Evolutionary conservation across 2,113 vertebrate genomes (phyloP).

Genomic region (Alethe castanea): DNA sequence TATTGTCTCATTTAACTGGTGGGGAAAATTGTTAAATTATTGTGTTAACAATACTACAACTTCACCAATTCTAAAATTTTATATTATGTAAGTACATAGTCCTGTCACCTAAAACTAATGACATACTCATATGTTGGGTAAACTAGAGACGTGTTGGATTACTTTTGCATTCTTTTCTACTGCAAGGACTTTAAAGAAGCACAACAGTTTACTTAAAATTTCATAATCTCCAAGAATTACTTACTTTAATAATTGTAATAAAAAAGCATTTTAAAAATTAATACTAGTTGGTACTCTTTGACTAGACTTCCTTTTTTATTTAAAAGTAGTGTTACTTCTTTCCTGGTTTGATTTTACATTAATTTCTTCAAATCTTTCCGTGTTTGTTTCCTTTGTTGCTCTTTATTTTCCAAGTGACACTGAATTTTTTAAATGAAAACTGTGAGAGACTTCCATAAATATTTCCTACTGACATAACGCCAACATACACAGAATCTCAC

Average conservation of each 20-base stretch:
- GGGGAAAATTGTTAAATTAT: not conserved
- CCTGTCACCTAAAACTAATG: not conserved
- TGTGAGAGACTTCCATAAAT: not conserved
- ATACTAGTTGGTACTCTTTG: not conserved
- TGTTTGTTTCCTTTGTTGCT: not conserved
- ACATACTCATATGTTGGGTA: no score
- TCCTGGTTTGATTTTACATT: not conserved
- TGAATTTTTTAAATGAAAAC: not conserved
- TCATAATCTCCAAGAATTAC: not conserved
- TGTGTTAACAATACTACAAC: not conserved
- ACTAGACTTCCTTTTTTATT: not conserved
- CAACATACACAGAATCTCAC: not conserved
- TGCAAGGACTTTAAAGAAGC: not conserved
- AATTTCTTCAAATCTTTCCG: not conserved
- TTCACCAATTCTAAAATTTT: not conserved
- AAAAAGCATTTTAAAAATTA: not conserved
- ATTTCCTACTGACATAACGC: not conserved
- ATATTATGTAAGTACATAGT: not conserved
- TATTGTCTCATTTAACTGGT: not conserved
- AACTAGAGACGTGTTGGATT: not conserved
- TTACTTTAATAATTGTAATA: not conserved
- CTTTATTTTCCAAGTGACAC: not conserved
- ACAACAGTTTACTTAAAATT: not conserved
- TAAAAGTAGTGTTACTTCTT: not conserved
- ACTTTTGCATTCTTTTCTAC: not conserved